These are phyloP conservation scores for Silurus glanis DNA, from an alignment of 2,113 vertebrate genomes.

Conservation along the genomic window DNA sequence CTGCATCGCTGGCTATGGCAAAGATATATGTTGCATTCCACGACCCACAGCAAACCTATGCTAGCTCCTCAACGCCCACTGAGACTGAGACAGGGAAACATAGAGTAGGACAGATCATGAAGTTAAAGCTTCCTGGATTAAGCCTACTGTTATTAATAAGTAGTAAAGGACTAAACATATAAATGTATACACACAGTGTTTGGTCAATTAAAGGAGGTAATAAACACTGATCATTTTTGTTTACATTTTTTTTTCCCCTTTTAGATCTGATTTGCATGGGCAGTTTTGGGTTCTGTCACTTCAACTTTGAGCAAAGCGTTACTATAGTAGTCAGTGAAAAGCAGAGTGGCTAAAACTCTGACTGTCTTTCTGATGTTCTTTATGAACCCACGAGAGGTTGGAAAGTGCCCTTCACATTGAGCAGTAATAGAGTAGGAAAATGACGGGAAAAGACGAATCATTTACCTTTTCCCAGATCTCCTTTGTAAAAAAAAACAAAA, in stretches of 20 bases:
- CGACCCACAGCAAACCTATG: conserved; percentile 66
- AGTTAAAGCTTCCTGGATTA: not conserved
- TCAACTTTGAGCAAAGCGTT: not conserved
- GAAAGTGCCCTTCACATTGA: not conserved
- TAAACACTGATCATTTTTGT: not conserved
- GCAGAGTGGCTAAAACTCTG: not conserved
- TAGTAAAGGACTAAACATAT: not conserved
- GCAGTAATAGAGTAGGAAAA: not conserved
- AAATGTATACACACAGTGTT: not conserved
- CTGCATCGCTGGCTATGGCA: conserved; percentile 76
- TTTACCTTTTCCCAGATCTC: conserved; percentile 39
- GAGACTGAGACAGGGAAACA: not conserved
- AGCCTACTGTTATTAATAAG: not conserved
- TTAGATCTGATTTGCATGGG: not conserved
- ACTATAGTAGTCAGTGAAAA: not conserved
- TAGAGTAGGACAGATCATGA: not conserved
- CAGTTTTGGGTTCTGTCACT: conserved; percentile 1
- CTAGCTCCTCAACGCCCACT: conserved; percentile 34
- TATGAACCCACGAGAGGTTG: conserved; percentile 10
- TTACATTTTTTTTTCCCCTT: not conserved
- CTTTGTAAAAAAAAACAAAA: conserved; percentile 39
- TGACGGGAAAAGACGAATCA: not conserved
- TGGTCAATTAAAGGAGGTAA: not conserved
- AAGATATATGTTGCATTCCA: conserved; percentile 75
- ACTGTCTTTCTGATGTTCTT: not conserved